A percentile compares a stretch with the other conserved stretches of the same genome.
phyloP scores from a whole-genome alignment of 2,888 invertebrate genomes.

The Blomia tropicalis region DNA sequence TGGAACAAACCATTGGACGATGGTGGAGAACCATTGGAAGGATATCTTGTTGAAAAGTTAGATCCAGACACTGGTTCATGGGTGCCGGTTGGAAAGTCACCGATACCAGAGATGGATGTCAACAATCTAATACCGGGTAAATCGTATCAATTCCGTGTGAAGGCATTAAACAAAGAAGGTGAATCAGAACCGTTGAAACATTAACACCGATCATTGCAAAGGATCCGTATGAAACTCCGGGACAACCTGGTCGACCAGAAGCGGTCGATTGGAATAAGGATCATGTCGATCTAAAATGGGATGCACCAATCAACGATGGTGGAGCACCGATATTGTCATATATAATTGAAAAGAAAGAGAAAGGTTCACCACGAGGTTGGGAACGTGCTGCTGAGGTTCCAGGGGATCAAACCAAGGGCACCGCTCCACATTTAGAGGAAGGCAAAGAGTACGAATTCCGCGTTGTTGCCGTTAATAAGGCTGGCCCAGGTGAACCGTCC shows the following conservation, averaged over 20 bases:
- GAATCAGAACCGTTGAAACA: slow-evolving; percentile 89
- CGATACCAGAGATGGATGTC: slow-evolving; percentile 54
- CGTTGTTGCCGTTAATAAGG: slow-evolving; percentile 81
- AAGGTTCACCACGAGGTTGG: slow-evolving; percentile 76
- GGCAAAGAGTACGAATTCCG: slow-evolving; percentile 93
- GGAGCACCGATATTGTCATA: slow-evolving; percentile 76
- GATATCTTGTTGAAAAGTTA: slow-evolving; percentile 75
- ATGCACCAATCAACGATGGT: slow-evolving; percentile 71
- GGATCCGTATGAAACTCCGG: slow-evolving; percentile 92
- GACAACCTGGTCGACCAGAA: slow-evolving; percentile 73
- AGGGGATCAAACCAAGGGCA: slow-evolving; percentile 77
- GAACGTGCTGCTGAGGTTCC: slow-evolving; percentile 77
- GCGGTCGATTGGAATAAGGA: slow-evolving; percentile 43
- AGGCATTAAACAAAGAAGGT: slow-evolving; percentile 96
- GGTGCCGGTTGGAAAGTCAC: slow-evolving; percentile 63
- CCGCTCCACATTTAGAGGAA: slow-evolving; percentile 74
- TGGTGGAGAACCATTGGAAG: slow-evolving; percentile 83
- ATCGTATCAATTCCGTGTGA: slow-evolving; percentile 93
- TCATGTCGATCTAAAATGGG: slow-evolving; percentile 61
- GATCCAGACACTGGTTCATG: slow-evolving; percentile 67
- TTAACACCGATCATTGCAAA: slow-evolving; percentile 87
- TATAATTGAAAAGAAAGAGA: slow-evolving; percentile 79
- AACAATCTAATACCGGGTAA: slow-evolving; percentile 68
- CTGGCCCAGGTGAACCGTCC: slow-evolving; percentile 87
- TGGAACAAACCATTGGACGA: slow-evolving; percentile 92